Evolutionary conservation across 1,140 invertebrate genomes (phyloP).

Genomic region (Yoshiicerus persimilis): DNA sequence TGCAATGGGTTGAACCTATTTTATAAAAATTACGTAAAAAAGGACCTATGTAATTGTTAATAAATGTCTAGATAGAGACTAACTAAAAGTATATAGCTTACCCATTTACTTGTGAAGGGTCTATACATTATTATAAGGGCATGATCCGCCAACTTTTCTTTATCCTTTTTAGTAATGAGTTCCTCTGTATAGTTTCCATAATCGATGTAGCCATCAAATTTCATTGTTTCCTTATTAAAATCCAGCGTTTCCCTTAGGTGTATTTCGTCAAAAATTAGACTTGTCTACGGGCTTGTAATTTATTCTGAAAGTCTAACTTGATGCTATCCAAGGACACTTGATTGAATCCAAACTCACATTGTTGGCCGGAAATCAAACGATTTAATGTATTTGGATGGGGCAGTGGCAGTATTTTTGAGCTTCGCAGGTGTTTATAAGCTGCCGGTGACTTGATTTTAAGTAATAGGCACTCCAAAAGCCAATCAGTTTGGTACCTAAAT

Average conservation of each 20-base stretch:
- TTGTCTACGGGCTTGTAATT: not conserved
- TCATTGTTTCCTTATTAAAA: not conserved
- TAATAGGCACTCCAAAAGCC: conserved; percentile 8
- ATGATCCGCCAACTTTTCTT: not conserved
- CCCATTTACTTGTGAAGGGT: not conserved
- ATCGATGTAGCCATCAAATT: conserved; percentile 25
- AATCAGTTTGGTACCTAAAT: not conserved
- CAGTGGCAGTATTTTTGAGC: not conserved
- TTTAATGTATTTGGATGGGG: not conserved
- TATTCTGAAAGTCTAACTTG: not conserved
- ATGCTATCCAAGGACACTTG: not conserved
- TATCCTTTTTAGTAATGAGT: not conserved
- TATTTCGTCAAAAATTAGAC: conserved; percentile 3
- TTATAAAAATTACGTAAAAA: no score
- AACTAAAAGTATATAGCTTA: not conserved
- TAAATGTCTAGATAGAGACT: no score
- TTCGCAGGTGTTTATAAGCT: not conserved
- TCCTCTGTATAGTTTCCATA: not conserved
- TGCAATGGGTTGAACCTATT: no score
- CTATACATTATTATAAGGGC: not conserved
- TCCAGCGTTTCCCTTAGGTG: not conserved
- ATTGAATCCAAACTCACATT: conserved; percentile 25
- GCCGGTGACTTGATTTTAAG: not conserved
- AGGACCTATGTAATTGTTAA: no score
- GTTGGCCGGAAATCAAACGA: not conserved